These are phyloP conservation scores for Drepana falcataria DNA, from an alignment of 2,888 invertebrate genomes.

Conservation along the genomic window DNA sequence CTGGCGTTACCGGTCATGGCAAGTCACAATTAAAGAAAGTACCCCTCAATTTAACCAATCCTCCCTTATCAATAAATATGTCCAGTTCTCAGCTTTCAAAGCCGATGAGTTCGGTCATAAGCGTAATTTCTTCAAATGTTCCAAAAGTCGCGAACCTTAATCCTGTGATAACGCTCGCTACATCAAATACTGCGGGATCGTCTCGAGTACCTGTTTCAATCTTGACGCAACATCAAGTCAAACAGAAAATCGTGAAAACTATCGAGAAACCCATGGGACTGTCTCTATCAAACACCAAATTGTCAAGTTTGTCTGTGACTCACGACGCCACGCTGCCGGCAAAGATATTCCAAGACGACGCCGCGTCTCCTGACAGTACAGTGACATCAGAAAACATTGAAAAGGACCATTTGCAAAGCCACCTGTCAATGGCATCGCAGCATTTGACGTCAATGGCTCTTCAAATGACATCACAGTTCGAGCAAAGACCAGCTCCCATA, in stretches of 20 bases:
- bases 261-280: conserved; percentile 72
- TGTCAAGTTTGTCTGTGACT: conserved; percentile 77
- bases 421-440: conserved; percentile 29
- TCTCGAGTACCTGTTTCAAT: conserved; percentile 66
- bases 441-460: conserved; percentile 34
- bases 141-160: conserved; percentile 57
- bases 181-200: conserved; percentile 45
- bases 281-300: conserved; percentile 71
- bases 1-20: conserved; percentile 35
- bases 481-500: conserved; percentile 36
- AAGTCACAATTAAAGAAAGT: conserved; percentile 58
- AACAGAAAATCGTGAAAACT: conserved; percentile 73
- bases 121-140: conserved; percentile 68
- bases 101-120: conserved; percentile 68
- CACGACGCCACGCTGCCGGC: conserved; percentile 81
- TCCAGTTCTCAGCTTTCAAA: conserved; percentile 57
- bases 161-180: conserved; percentile 61
- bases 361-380: conserved; percentile 79
- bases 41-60: conserved; percentile 54
- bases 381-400: conserved; percentile 45
- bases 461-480: conserved; percentile 34
- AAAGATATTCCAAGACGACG: conserved; percentile 83
- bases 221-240: conserved; percentile 69
- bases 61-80: conserved; percentile 55
- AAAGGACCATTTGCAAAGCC: conserved; percentile 33